Percentiles rank a stretch among this genome's conserved stretches.
Evolutionary conservation across 2,113 vertebrate species (phyloP).

Genomic region (Columba janthina): DNA sequence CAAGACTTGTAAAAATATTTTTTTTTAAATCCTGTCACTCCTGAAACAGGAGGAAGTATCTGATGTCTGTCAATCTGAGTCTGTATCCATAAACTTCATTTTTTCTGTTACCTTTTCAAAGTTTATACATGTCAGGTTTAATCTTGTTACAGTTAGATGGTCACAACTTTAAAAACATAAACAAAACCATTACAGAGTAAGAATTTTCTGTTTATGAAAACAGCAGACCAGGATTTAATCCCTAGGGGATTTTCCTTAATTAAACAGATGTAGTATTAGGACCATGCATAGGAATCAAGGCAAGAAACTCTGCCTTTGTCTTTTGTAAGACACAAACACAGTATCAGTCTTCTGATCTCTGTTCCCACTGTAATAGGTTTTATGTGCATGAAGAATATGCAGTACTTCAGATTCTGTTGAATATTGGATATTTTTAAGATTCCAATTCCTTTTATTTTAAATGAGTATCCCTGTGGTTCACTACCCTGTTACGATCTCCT

Average conservation of each 20-base stretch:
- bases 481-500: not conserved
- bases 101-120: not conserved
- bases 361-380: rapidly evolving
- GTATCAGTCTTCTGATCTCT: not conserved
- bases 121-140: not conserved
- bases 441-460: not conserved
- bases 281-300: not conserved
- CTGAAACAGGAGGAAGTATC: not conserved
- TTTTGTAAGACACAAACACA: not conserved
- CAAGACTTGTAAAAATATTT: not conserved
- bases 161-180: not conserved
- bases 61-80: not conserved
- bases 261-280: not conserved
- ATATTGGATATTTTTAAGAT: not conserved
- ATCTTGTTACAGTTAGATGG: not conserved
- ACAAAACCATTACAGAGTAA: not conserved
- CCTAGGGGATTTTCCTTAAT: not conserved
- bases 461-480: not conserved
- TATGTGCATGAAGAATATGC: not conserved
- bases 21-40: not conserved
- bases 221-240: not conserved
- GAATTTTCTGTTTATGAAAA: not conserved
- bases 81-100: not conserved
- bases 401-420: not conserved
- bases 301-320: not conserved